phyloP scores from a whole-genome alignment of 2,888 invertebrate species.

The Nebria brevicollis region DNA sequence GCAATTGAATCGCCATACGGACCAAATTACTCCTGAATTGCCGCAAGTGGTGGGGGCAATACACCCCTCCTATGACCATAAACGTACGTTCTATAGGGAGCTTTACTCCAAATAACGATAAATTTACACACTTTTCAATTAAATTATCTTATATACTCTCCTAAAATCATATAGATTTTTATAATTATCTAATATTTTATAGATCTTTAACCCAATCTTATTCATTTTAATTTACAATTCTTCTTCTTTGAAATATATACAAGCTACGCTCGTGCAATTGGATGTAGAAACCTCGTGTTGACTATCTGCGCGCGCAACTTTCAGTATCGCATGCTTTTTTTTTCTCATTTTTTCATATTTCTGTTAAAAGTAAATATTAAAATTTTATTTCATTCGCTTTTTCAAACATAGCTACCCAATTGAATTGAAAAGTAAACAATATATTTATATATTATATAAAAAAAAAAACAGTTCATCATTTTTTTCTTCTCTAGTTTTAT shows the following conservation, averaged over 20 bases:
- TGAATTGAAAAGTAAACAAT: slow-evolving; percentile 19
- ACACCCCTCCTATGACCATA: not conserved
- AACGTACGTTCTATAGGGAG: not conserved
- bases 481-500: slow-evolving; percentile 17
- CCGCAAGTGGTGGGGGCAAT: not conserved
- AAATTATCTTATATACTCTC: too few relatives aligned
- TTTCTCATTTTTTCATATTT: not conserved
- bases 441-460: slow-evolving; percentile 3
- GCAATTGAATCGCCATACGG: slow-evolving; percentile 9
- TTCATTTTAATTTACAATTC: too few relatives aligned
- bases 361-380: slow-evolving; percentile 29
- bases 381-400: slow-evolving; percentile 14
- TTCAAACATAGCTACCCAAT: slow-evolving; percentile 13
- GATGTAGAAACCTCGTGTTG: not conserved
- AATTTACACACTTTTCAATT: too few relatives aligned
- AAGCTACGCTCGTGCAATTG: not conserved
- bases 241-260: too few relatives aligned
- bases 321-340: not conserved
- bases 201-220: too few relatives aligned
- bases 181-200: too few relatives aligned
- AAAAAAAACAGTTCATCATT: not conserved
- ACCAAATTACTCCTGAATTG: slow-evolving; percentile 3
- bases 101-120: too few relatives aligned
- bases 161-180: too few relatives aligned
- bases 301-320: not conserved